Evolutionary conservation across 2,888 invertebrate genomes (phyloP), one percentile per base, ranked within the genome.

Genomic region (Ectemnius continuus): DNA sequence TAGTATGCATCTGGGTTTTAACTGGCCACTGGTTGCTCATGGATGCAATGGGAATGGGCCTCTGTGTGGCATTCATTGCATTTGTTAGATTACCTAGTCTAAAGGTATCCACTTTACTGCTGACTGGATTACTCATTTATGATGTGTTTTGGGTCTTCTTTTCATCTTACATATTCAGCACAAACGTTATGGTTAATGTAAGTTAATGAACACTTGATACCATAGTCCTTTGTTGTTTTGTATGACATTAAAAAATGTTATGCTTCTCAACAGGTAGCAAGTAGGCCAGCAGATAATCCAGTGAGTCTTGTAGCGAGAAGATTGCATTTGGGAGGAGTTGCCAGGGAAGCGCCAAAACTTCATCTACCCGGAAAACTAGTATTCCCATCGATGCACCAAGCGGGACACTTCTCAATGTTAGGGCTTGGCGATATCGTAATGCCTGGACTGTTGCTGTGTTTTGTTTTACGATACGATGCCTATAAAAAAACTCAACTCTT

Each of bases 61-160:
- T 99, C 60, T 99, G 98, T 92, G 98, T 99, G 84, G 98, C 98
- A 71, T 99, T 99, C 92, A 99, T 99, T 89, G 98, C 98, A 26
- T 96, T 99, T 90, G 98, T 99, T 83, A 95, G 98, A 63, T 93
- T 99, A 90, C 99, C 98, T 67, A 98, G 98, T 91, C 94, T 99
- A 84, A 99, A 99, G 92, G 97, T 97, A 81, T 99, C 98, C 67
- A 99, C 98, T 20, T 92, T 99, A 76, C 93, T 99, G 82, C 94
- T 99, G 85, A 97, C 98, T 61, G 99, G 99, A 45, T 93, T 98
- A 83, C 94, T 98, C 75, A 95, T 97, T 71, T 99, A 99, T 91
- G 99, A 99, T 91, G 98, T 99, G 56, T 99, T 99, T 92, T 99
- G 99, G 98, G 98, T 99, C 65, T 99, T 99, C 93, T 99, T 98